Base-by-base conservation (phyloP, 2,888 invertebrate genomes). In the Celastrina argiolus region DNA sequence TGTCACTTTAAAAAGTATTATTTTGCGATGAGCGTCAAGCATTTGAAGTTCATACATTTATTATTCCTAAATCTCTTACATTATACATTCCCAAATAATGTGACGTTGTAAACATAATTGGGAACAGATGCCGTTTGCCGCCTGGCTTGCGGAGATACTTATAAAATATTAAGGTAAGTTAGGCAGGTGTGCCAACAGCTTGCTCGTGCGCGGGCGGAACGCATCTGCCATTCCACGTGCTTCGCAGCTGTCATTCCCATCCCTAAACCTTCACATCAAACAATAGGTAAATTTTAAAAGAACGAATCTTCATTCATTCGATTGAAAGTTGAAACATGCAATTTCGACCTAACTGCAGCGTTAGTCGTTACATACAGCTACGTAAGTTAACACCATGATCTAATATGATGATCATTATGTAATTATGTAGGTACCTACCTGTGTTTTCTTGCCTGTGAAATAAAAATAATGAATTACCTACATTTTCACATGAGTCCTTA, bases 211-310 rank as follows among this genome's bases (percentile, higher is more conserved):
- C 85, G 82, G 85, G 85, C 77, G 87, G 76, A 78, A 70, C 73
- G 73, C 88, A 89, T 85, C 90, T 89, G 90, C 81, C 76, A 69
- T 69, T 72, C 81, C 89, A 90, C 91, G 90, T 89, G 90, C 89
- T 83, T 64, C 67, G 75, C 90, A 90, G 86, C 89, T 90, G 90
- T 81, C 83, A 74, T 76, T 77, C 74, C 75, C 81, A 78, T 81
- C 82, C 83, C 81, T 65, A 74, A 72, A 71, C 67, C 68, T 68
- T 69, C 68, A 69, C 66, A 63, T 56, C 59, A 51, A 64, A 66
- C 64, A 67, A 66, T 67, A 64, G 68, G 65, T 51, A 56, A 16
- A 34, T 12, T 12, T 51, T 22, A 51, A 51, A 51, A 51, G 22
- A 14, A 51, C 22, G 12, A 51, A 22, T 10, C 51, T 51, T 26